Percentiles rank a stretch among this genome's conserved stretches.
Conservation (phyloP, 2,797 vertebrate genomes). For the Pterois miles region DNA sequence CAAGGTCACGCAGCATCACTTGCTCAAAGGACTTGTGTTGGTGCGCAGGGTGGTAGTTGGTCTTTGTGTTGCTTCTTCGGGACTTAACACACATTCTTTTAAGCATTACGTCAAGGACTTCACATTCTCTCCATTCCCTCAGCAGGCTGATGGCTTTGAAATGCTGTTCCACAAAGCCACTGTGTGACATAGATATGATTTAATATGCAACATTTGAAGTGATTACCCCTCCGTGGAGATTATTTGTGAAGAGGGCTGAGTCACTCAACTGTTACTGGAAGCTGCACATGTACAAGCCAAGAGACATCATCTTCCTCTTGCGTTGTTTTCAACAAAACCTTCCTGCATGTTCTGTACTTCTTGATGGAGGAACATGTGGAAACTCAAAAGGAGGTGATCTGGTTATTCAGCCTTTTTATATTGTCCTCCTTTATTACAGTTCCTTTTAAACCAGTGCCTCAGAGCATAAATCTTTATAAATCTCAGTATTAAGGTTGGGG, state of each 20-base stretch:
- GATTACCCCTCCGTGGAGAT: constrained; percentile 41
- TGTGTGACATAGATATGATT: constrained; percentile 30
- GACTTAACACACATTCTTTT: background rate
- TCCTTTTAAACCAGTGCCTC: constrained; percentile 7
- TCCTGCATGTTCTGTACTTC: background rate
- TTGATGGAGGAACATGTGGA: constrained; percentile 11
- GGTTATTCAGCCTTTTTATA: constrained; percentile 44
- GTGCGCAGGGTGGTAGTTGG: background rate
- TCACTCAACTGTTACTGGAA: constrained; percentile 57
- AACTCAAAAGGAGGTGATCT: constrained; percentile 37
- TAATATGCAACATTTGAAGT: constrained; percentile 41
- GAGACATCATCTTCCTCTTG: background rate
- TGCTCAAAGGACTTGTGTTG: constrained; percentile 16
- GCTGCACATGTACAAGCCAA: constrained; percentile 10
- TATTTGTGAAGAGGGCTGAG: constrained; percentile 49
- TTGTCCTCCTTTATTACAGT: constrained; percentile 20
- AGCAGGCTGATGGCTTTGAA: background rate
- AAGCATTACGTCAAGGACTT: constrained; percentile 34
- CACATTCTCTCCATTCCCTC: constrained; percentile 10
- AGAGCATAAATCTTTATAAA: constrained; percentile 23
- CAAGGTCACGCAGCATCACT: constrained; percentile 51
- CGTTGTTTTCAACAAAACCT: constrained; percentile 17
- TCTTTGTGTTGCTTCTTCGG: background rate
- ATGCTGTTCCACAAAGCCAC: background rate
- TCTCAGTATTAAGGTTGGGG: constrained; percentile 11